Evolutionary conservation across 2,888 invertebrate genomes (phyloP).

Genomic region (Meteorus cinctellus): DNA sequence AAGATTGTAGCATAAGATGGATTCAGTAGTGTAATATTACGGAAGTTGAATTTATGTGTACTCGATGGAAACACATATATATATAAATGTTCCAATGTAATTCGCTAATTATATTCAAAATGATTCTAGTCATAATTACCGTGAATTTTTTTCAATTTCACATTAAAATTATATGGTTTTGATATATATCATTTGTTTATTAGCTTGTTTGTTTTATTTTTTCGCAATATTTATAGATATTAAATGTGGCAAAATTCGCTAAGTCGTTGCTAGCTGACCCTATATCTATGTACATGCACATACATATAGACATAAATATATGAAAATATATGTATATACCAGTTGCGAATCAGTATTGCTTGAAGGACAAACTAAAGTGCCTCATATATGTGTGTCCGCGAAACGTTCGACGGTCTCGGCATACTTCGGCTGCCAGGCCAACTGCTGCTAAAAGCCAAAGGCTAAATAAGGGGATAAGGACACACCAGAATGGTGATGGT

Average conservation of each 20-base stretch:
- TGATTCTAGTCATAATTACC: no score
- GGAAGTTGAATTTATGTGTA: no score
- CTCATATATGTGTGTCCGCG: slow-evolving; percentile 3
- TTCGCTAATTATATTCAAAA: no score
- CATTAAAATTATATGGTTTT: slow-evolving; percentile 9
- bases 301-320: neutral
- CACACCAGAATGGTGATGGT: slow-evolving; percentile 43
- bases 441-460: slow-evolving; percentile 48
- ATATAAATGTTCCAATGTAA: no score
- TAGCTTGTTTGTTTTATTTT: no score
- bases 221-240: neutral
- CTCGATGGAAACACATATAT: no score
- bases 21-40: no score
- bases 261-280: slow-evolving; percentile 34
- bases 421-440: slow-evolving; percentile 39
- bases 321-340: slow-evolving; percentile 23
- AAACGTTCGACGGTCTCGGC: slow-evolving; percentile 7
- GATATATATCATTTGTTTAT: neutral
- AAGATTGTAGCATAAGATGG: no score
- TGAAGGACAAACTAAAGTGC: slow-evolving; percentile 63
- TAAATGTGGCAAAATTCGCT: slow-evolving; percentile 8
- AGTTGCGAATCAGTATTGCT: slow-evolving; percentile 58
- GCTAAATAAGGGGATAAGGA: slow-evolving; percentile 54
- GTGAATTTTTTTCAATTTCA: neutral
- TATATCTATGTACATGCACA: neutral